phyloP scores from a whole-genome alignment of 2,113 vertebrate species.

The Alethe diademata region DNA sequence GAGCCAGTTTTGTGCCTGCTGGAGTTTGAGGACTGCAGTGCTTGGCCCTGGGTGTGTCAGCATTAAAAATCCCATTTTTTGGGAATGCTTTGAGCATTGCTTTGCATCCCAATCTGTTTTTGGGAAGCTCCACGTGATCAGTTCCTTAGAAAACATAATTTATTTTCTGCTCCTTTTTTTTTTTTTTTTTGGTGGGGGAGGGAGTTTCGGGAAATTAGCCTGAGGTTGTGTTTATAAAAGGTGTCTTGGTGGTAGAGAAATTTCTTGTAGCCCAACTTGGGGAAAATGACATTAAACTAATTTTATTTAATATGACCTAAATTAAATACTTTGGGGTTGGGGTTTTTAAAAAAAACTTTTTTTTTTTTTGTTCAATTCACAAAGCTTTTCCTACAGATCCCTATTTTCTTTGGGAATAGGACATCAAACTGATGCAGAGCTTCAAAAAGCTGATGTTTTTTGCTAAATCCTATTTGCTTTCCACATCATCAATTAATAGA shows the following conservation, averaged over 20 bases:
- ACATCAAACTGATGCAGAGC: not conserved
- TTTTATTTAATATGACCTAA: slow-evolving; percentile 56
- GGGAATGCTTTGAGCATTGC: fast-evolving
- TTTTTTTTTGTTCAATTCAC: not conserved
- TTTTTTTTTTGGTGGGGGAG: fast-evolving
- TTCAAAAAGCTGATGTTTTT: not conserved
- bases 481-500: not conserved
- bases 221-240: not conserved
- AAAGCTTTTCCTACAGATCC: not conserved
- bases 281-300: not conserved
- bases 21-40: not conserved
- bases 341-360: not conserved
- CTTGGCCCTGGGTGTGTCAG: not conserved
- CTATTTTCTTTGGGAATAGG: not conserved
- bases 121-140: not conserved
- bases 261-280: not conserved
- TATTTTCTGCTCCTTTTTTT: not conserved
- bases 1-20: not conserved
- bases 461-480: not conserved
- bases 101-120: not conserved
- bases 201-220: not conserved
- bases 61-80: not conserved
- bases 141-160: slow-evolving; percentile 17
- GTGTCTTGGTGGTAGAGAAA: slow-evolving; percentile 2
- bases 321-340: not conserved